Evolutionary conservation across 1,140 invertebrate genomes (phyloP), one percentile per base, ranked within the genome.

Genomic region (Zaprionus gabonicus): DNA sequence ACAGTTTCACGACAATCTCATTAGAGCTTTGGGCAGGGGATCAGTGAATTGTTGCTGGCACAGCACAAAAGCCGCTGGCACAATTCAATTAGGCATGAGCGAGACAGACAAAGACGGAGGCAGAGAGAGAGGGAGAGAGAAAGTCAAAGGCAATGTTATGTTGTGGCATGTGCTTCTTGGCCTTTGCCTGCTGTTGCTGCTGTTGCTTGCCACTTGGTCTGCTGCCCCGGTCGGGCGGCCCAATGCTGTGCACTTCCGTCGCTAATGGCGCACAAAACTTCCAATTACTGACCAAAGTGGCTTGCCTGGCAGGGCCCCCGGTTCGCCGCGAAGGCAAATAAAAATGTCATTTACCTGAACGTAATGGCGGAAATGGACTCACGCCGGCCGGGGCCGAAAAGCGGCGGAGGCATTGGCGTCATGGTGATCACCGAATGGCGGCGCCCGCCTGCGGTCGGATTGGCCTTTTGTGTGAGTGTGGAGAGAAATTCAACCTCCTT

Each of bases 371-470:
- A 96, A 78, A 97, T 95, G 53, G 96, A 97, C 93, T 97, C 96
- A n/a, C 96, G 94, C 12, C 96, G 95, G 82, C 95, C 95, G 56
- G 96, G 94, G 1, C 96, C 96, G 72, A 97, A 97, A 1, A 97
- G 92, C 12, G 95, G 94, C 44, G 95, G 94, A 12, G 96, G 96
- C 44, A 97, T 95, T 81, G 95, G 95, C 5, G 96, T 96, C 81
- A 97, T 97, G 65, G 96, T 97, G 10, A 97, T 96, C 51, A 97
- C 96, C 23, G 96, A 97, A 92, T 97, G 96, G 63, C 96, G 94
- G 66, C 96, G 93, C 0, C 96, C 96, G 1, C 96, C 96, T 0
- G 96, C 94, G 59, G 95, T 94, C 1, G 96, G 90, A 77, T 85
- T 82, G 65, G 72, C 71, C 78, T 90, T 92, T 69, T 92, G 86